Conservation (phyloP, 1,140 invertebrate genomes). For the Prorops nasuta region DNA sequence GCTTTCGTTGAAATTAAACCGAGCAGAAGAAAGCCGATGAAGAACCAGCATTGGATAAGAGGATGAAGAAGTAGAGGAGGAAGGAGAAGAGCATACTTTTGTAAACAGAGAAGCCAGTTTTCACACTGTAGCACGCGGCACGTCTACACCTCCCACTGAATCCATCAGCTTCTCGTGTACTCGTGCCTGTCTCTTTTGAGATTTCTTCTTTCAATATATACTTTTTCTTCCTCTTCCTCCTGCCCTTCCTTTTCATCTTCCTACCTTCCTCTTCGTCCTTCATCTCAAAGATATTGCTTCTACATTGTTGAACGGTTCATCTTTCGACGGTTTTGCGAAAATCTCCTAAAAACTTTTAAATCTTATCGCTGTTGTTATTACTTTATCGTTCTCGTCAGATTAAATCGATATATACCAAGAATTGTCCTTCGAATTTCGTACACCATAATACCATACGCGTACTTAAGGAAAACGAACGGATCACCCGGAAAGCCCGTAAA, state of each 20-base stretch:
- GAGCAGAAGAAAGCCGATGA: constrained; percentile 5
- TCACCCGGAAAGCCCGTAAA: too few species aligned
- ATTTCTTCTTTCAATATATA: constrained; percentile 10
- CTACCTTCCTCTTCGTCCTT: too few species aligned
- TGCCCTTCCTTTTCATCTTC: background rate
- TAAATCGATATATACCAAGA: too few species aligned
- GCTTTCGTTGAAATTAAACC: constrained; percentile 19
- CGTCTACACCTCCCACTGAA: constrained; percentile 36
- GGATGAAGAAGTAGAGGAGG: constrained; percentile 1
- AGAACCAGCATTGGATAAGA: background rate
- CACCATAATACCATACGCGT: too few species aligned
- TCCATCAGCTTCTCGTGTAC: constrained; percentile 30
- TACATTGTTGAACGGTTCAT: too few species aligned
- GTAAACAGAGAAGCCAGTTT: constrained; percentile 40
- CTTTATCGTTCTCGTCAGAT: too few species aligned
- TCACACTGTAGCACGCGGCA: constrained; percentile 29
- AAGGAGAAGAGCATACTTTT: constrained; percentile 34
- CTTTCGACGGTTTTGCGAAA: too few species aligned
- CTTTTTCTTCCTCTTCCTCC: constrained; percentile 22
- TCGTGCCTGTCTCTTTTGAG: constrained; percentile 4
- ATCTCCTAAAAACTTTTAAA: too few species aligned
- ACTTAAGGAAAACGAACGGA: too few species aligned
- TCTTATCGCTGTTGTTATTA: too few species aligned
- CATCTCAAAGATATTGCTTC: too few species aligned
- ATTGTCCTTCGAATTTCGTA: too few species aligned